A percentile compares a stretch with the other conserved stretches of the same genome.
phyloP scores from a whole-genome alignment of 2,888 invertebrate species.

The Caenorhabditis sp. region DNA sequence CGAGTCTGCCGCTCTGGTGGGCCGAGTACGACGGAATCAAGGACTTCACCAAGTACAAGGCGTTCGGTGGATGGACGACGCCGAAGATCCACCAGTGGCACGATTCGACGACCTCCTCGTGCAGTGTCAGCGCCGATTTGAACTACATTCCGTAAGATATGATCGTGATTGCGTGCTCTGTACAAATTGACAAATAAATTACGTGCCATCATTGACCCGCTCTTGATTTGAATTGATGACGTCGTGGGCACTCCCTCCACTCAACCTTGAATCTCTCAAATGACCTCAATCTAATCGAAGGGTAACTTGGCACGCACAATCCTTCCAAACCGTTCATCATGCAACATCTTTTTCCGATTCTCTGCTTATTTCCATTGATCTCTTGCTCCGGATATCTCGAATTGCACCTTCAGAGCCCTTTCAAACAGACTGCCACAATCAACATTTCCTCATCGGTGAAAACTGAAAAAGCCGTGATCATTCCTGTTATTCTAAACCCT shows the following conservation, averaged over 20 bases:
- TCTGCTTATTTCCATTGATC: too few relatives aligned
- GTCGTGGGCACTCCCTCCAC: background rate
- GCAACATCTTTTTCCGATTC: background rate
- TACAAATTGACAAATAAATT: background rate
- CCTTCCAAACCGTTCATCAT: too few relatives aligned
- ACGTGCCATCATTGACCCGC: too few relatives aligned
- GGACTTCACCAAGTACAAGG: conserved; percentile 28
- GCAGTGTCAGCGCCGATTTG: conserved; percentile 63
- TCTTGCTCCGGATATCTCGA: conserved; percentile 22
- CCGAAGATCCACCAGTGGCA: conserved; percentile 64
- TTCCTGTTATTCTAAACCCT: background rate
- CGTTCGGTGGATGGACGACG: conserved; percentile 64
- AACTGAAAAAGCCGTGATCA: background rate
- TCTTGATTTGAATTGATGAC: conserved; percentile 8
- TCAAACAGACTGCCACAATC: conserved; percentile 6
- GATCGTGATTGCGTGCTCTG: background rate
- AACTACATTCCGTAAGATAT: background rate
- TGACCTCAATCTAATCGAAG: conserved; percentile 35
- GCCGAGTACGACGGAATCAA: conserved; percentile 65
- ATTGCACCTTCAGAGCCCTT: conserved; percentile 20
- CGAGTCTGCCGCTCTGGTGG: conserved; percentile 66
- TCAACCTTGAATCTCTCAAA: conserved; percentile 30
- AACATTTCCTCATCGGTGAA: conserved; percentile 22
- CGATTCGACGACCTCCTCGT: conserved; percentile 59
- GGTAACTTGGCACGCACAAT: too few relatives aligned